Percentiles rank a stretch among this genome's conserved stretches.
phyloP scores from a whole-genome alignment of 2,888 invertebrate genomes.

The Dolomedes plantarius region DNA sequence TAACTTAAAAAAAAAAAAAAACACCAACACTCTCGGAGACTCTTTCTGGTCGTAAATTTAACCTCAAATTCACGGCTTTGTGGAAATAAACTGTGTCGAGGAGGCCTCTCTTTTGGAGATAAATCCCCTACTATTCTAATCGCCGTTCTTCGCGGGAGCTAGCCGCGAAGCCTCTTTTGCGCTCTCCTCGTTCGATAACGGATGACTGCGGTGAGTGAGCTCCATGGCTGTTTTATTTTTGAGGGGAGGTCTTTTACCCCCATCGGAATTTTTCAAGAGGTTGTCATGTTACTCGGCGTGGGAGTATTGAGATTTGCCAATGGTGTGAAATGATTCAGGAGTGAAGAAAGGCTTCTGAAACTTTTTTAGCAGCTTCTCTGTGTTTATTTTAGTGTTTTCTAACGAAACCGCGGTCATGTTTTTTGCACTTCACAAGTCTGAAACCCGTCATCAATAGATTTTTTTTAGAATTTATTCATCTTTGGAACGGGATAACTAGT shows the following conservation, averaged over 20 bases:
- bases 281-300: background rate
- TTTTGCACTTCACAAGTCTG: no score
- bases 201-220: background rate
- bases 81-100: background rate
- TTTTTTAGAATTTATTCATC: no score
- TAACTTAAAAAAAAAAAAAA: background rate
- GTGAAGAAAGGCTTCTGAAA: background rate
- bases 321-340: background rate
- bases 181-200: conserved; percentile 10
- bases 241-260: background rate
- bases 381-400: background rate
- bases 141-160: background rate
- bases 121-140: background rate
- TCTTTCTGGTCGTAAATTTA: background rate
- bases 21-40: background rate
- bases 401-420: no score
- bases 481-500: no score
- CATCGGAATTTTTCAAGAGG: background rate
- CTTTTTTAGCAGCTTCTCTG: background rate
- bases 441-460: no score
- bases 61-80: background rate
- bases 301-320: conserved; percentile 8
- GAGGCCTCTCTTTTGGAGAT: background rate
- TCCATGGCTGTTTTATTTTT: background rate
- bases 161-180: background rate